Conservation (phyloP, 2,113 vertebrate genomes). For the Calidris pugnax region DNA sequence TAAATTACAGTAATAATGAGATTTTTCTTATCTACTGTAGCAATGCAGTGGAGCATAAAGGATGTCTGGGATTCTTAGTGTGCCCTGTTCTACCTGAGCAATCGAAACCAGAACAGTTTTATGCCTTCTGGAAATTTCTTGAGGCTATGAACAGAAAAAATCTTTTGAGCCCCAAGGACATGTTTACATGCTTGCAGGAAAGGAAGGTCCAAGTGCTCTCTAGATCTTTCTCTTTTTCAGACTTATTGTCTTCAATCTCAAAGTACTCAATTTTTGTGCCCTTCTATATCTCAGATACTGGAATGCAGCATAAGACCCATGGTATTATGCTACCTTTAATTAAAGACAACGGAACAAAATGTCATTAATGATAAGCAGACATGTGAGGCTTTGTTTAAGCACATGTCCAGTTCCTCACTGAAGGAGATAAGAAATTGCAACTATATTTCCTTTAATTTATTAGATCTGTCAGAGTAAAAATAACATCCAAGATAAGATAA, state of each 20-base stretch:
- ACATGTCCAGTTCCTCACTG: slow-evolving; percentile 7
- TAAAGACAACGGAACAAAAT: background rate
- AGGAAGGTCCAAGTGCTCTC: background rate
- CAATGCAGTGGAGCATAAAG: background rate
- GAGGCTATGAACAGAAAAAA: background rate
- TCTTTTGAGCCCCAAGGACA: background rate
- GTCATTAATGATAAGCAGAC: slow-evolving; percentile 20
- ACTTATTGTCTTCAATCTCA: background rate
- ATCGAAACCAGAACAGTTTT: background rate
- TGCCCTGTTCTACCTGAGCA: background rate
- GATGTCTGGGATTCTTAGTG: background rate
- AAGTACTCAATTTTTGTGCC: background rate
- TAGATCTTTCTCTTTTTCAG: background rate
- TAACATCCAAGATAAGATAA: slow-evolving; percentile 60
- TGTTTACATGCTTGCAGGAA: background rate
- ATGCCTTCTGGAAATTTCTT: background rate
- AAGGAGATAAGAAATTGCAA: slow-evolving; percentile 43
- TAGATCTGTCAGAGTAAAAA: slow-evolving; percentile 59
- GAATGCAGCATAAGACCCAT: background rate
- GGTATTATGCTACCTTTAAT: slow-evolving; percentile 15
- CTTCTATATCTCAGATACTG: background rate
- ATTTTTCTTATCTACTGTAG: background rate
- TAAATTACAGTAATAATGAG: background rate
- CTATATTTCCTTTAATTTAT: slow-evolving; percentile 52
- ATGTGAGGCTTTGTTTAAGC: slow-evolving; percentile 34